Conservation (phyloP, 2,888 invertebrate genomes). For the Cetonia aurata region DNA sequence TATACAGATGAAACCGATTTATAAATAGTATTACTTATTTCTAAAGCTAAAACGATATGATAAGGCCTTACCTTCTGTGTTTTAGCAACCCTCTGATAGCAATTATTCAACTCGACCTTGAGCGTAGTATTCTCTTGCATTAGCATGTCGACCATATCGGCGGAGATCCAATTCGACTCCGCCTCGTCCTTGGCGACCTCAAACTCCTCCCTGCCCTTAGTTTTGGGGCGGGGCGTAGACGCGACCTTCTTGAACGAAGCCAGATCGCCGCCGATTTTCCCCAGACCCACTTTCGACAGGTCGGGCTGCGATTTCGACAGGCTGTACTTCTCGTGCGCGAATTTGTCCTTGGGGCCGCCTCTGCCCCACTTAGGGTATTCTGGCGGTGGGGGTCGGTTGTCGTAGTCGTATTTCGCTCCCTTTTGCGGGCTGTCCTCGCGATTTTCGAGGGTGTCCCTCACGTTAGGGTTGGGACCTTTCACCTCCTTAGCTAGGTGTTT, state of each 20-base stretch:
- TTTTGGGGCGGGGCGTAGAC: constrained; percentile 68
- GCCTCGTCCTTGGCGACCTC: constrained; percentile 67
- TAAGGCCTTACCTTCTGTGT: constrained; percentile 79
- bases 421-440: constrained; percentile 45
- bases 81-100: constrained; percentile 85
- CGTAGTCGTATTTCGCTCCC: constrained; percentile 52
- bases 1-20: not conserved
- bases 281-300: constrained; percentile 71
- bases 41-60: no score
- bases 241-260: constrained; percentile 62
- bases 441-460: constrained; percentile 50
- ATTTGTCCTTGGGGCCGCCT: constrained; percentile 57
- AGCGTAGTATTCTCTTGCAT: constrained; percentile 88
- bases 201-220: constrained; percentile 71
- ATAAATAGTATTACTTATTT: no score
- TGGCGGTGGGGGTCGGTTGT: constrained; percentile 62
- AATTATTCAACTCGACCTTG: constrained; percentile 85
- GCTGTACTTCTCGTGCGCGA: constrained; percentile 70
- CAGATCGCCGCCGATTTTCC: constrained; percentile 56
- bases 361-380: constrained; percentile 65
- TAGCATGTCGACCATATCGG: constrained; percentile 84
- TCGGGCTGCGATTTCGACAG: constrained; percentile 88
- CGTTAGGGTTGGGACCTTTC: constrained; percentile 61
- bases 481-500: constrained; percentile 89
- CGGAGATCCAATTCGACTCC: constrained; percentile 72